A percentile compares a stretch with the other conserved stretches of the same genome.
Conservation (phyloP, 2,797 vertebrate species). For the Anguilla megastoma region DNA sequence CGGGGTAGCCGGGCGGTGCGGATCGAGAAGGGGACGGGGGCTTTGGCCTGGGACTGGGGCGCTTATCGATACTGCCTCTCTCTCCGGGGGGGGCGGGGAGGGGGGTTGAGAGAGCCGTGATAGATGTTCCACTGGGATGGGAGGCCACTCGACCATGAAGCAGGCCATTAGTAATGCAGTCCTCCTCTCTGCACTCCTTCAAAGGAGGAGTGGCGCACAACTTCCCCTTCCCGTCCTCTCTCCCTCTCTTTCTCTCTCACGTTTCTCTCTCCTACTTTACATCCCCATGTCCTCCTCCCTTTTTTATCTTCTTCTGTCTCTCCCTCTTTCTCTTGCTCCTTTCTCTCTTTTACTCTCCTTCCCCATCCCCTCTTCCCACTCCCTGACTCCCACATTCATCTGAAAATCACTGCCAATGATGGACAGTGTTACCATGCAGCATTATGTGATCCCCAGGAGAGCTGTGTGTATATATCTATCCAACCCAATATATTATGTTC, state of each 20-base stretch:
- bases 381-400: conserved; percentile 1
- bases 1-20: too few relatives aligned
- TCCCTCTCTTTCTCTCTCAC: background rate
- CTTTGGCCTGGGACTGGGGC: conserved; percentile 13
- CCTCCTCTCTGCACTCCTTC: conserved; percentile 50
- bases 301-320: background rate
- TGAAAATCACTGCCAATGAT: conserved; percentile 47
- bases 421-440: conserved; percentile 42
- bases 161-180: conserved; percentile 59
- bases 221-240: background rate
- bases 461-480: background rate
- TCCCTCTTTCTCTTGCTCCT: background rate
- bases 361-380: background rate
- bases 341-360: background rate
- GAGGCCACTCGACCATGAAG: conserved; percentile 51
- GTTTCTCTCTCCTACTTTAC: background rate
- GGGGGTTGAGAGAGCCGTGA: conserved; percentile 49
- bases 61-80: conserved; percentile 47
- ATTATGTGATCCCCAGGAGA: conserved; percentile 35
- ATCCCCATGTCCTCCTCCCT: background rate
- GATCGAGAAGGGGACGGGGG: background rate
- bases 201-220: background rate
- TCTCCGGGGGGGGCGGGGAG: conserved; percentile 13
- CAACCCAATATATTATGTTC: background rate
- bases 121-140: conserved; percentile 57